A percentile compares a stretch with the other conserved stretches of the same genome.
Evolutionary conservation across 2,888 invertebrate species (phyloP).

Genomic region (Apantesis nais): DNA sequence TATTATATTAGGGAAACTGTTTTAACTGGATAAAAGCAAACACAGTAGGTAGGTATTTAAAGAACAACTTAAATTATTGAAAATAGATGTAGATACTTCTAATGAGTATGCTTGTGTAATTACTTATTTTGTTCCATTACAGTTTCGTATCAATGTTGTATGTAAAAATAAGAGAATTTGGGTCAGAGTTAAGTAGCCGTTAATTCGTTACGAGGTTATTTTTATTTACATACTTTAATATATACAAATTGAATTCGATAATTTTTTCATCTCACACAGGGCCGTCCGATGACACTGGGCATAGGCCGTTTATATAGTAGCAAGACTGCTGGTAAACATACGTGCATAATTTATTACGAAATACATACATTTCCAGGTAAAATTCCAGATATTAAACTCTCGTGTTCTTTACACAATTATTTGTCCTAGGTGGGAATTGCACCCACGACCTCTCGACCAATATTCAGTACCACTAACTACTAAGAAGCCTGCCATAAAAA

Average conservation of each 20-base stretch:
- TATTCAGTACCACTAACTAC: too few relatives aligned
- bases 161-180: background rate
- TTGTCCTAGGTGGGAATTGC: too few relatives aligned
- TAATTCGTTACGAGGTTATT: slow-evolving; percentile 1
- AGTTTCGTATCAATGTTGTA: background rate
- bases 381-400: too few relatives aligned
- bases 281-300: too few relatives aligned
- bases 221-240: background rate
- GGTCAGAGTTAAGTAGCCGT: too few relatives aligned
- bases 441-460: background rate
- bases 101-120: background rate
- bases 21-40: slow-evolving; percentile 23
- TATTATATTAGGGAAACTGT: slow-evolving; percentile 23
- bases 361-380: too few relatives aligned
- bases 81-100: background rate
- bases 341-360: too few relatives aligned
- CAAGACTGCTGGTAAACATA: too few relatives aligned
- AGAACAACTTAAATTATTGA: background rate
- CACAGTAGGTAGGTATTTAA: slow-evolving; percentile 8
- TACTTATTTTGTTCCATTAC: background rate
- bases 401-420: too few relatives aligned
- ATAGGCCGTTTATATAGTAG: too few relatives aligned
- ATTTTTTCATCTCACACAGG: too few relatives aligned
- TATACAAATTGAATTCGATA: background rate
- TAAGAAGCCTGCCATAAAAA: background rate